Evolutionary conservation across 2,797 vertebrate species (phyloP).

Genomic region (Bradypus variegatus): DNA sequence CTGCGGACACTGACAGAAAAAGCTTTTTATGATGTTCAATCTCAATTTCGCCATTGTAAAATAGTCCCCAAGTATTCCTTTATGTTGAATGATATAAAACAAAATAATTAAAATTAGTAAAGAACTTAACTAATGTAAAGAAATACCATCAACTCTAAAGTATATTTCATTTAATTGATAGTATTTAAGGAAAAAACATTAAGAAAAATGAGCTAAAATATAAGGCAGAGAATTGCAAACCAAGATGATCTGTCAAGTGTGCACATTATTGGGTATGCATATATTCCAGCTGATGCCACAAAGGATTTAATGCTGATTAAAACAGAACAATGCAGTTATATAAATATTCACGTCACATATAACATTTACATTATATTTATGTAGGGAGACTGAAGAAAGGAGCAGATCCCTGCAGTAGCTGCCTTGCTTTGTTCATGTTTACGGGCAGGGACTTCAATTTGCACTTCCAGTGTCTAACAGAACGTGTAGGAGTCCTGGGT

Average conservation of each 20-base stretch:
- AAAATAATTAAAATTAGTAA: not conserved
- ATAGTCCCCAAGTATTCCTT: not conserved
- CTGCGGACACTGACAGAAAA: not conserved
- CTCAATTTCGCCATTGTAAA: not conserved
- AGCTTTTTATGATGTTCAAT: not conserved
- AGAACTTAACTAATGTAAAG: not conserved
- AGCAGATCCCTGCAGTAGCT: rapidly evolving
- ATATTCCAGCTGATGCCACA: not conserved
- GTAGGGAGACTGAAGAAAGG: not conserved
- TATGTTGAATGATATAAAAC: not conserved
- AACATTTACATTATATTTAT: too few relatives aligned
- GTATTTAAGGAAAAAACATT: not conserved
- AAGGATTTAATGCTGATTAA: not conserved
- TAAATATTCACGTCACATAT: not conserved
- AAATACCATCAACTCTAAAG: not conserved
- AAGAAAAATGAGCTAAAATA: not conserved
- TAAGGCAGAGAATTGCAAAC: not conserved
- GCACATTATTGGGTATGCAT: not conserved
- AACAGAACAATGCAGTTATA: not conserved
- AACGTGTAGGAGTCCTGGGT: not conserved
- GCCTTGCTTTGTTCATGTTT: not conserved
- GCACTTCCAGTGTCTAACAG: not conserved
- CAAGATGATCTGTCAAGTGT: not conserved
- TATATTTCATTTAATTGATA: not conserved
- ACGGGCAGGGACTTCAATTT: not conserved